Base-by-base conservation (phyloP, 1,140 invertebrate genomes). In the Venustaconcha ellipsiformis region DNA sequence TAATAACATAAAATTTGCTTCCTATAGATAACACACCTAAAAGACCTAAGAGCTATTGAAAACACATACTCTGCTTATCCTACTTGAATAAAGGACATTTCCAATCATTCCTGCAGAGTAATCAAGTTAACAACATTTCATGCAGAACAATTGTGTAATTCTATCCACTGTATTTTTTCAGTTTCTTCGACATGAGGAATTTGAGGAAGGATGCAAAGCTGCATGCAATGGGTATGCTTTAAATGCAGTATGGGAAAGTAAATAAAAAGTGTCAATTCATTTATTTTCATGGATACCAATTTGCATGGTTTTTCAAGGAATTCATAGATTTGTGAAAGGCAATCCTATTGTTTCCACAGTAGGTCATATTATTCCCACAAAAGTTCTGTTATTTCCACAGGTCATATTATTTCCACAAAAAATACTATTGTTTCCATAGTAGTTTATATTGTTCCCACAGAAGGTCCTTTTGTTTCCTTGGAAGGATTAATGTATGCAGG, bases 131-230 rank as follows among this genome's bases (percentile, higher is more conserved):
- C 26, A 37, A 37, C 37, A 48, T 6, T 48, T 48, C 6, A 37
- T 4, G 37, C 37, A 37, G 37, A 37, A 37, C 37, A 48, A 8
- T 48, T 48, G 5, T 48, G 37, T 48, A 48, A 48, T 48, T 8
- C 0, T 6, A 5, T 48, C 37, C 11, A 11, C 37, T 48, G 11
- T 60, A 72, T 78, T 74, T 74, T 83, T 82, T 69, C 80, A 96
- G 95, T 94, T 99, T 68, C 90, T 99, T 59, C 92, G 98, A 75
- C 98, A 99, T 91, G 98, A 99, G 91, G 98, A 99, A 91, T 99
- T 99, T 90, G 93, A 94, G 78, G 95, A 98, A 89, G 97, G 97
- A 12, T 99, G 97, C 91, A 95, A 97, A 86, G 97, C 97, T 57
- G 92, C 95, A 67, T 99, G 97, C 85, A 99, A 99, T 93, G 97